Evolutionary conservation across 2,113 vertebrate species (phyloP), one percentile per base, ranked within the genome.

Genomic region (Macquaria ambigua): DNA sequence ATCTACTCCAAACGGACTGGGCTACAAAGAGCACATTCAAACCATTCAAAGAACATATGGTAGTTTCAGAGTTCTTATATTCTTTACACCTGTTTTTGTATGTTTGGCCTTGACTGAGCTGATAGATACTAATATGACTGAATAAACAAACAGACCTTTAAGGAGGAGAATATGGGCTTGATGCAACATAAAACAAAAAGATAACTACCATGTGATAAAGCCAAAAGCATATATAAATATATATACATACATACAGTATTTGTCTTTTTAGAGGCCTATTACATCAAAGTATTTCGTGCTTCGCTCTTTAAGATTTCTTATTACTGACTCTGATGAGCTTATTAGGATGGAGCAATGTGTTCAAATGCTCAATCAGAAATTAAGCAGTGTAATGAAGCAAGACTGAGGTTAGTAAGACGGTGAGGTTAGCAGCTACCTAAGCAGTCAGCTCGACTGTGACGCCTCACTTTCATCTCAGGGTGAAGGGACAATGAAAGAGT

Each of bases 301-400:
- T 83, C 53, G 20, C 39, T 59, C 70, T 78, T 75, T 14, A 73
- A 48, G n/a, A 67, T 20, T 37, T 48, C 58, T 63, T 72, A 81
- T 53, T 55, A 63, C 63, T 78, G 61, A 43, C 52, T 41, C 0
- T 18, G 53, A 86, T 39, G 43, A 76, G 39, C 41, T 56, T 64
- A 74, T 74, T 75, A 41, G 43, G 58, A 82, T 43, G 52, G 31
- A 9, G 53, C 34, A 11, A 48, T 48, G 75, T 62, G 25, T 70
- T 79, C 37, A 87, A 84, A 58, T 41, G 20, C 16, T 79, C 58
- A 74, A 62, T 85, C 70, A 80, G 79, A 85, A 84, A 86, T 69
- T 39, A 80, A 76, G 61, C 56, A 43, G 41, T n/a, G 58, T 78
- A 87, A 84, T 83, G 90, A 76, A 84, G 72, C 77, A 58, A 58